Evolutionary conservation across 2,888 invertebrate genomes (phyloP), one percentile per base, ranked within the genome.

Genomic region (Allacma fusca): DNA sequence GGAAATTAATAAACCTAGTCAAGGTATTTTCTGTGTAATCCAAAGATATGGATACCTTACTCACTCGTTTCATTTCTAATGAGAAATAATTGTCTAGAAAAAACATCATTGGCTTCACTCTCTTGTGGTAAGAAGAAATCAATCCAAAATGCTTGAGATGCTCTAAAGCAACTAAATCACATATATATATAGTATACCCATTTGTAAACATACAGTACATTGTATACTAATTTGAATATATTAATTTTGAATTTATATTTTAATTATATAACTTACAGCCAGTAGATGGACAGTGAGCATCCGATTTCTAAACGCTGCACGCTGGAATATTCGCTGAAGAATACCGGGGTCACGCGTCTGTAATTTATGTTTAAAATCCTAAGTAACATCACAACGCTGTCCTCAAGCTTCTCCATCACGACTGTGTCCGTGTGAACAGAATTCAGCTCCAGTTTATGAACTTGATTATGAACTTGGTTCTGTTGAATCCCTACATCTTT

Each of bases 291-390:
- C 16, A 73, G 23, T 0, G 34, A 40, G 62, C 73, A 73, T 9
- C 73, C 73, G 24, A 73, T n/a, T 73, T 73, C 73, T 21, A 73
- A 24, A 21, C 73, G 29, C n/a, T 28, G 21, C 12, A 73, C 64
- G 23, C 23, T 59, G 0, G 62, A 16, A 34, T 59, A 73, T 19
- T 59, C 59, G 16, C 59, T 73, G 64, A 73, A 73, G 34, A 73
- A 73, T 16, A 19, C 16, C 1, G 73, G 73, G 16, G 62, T 62
- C 9, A 73, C 62, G 12, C 73, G 28, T 23, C 34, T 62, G 23
- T 34, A 73, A 40, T 73, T 73, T 0, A 73, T 23, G 29, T 73
- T n/a, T 7, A 73, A 40, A 19, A 73, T 40, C 62, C 73, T n/a
- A 4, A 73, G 40, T 0, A 28, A 62, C 12, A 21, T 34, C 13